Base-by-base conservation (phyloP, 1,140 invertebrate species). In the Heliconius eleuchia region DNA sequence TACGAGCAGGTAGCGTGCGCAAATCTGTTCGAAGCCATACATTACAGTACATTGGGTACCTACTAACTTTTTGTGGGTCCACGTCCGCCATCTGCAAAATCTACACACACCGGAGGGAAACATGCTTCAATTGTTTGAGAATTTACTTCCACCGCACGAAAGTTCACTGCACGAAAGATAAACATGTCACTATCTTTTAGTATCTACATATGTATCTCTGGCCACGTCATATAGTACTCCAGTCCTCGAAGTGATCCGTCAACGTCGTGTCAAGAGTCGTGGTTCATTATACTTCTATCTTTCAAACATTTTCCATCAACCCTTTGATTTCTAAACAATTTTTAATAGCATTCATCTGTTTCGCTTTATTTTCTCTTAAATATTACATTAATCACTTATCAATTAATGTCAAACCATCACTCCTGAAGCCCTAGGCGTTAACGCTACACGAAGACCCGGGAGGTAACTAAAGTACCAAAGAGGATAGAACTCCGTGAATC, bases 311-410 rank as follows among this genome's bases (percentile, higher is more conserved):
- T 74, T 74, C 42, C 37, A 73, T 73, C 52, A 77, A 79, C 39
- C 71, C 60, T 71, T 75, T 72, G 8, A 74, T 57, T 66, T 30
- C 23, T 27, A 66, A 66, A 66, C 23, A 66, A 27, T 30, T 30
- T 60, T 27, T 16, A 66, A 66, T 16, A 27, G 27, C 23, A 16
- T 16, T 66, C 60, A 66, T 66, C 9, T 27, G 27, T 66, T 30
- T 66, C 8, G 23, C 1, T 66, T 27, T 13, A 71, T 39, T 71
- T 71, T 71, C 37, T 34, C n/a, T 39, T 39, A n/a, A 84, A 87
- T 87, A 86, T 86, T 90, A 87, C 87, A 88, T 89, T 93, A 92
- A 91, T 92, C 87, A 93, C 92, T 93, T 91, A 89, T 93, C 89
- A 94, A 91, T 92, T 92, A 92, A 78, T 86, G 85, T 85, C 84